Evolutionary conservation across 1,140 invertebrate genomes (phyloP).

Genomic region (Teleopsis dalmanni): DNA sequence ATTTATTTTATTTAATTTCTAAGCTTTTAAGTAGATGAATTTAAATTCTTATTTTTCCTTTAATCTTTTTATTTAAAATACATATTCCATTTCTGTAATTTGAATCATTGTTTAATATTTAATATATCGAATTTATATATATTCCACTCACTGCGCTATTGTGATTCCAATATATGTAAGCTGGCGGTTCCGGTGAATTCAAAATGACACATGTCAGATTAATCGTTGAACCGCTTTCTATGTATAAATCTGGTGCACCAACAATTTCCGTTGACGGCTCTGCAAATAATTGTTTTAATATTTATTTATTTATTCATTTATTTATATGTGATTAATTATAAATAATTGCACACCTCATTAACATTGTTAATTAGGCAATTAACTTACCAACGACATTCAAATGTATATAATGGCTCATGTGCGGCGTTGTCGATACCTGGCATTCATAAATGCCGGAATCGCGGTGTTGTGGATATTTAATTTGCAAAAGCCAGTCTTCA

Average conservation of each 20-base stretch:
- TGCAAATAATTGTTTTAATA: slow-evolving; percentile 48
- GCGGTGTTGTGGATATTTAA: slow-evolving; percentile 74
- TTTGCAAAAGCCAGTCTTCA: slow-evolving; percentile 82
- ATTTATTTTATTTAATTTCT: too few species aligned
- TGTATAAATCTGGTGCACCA: slow-evolving; percentile 81
- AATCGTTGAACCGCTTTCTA: slow-evolving; percentile 84
- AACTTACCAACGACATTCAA: slow-evolving; percentile 79
- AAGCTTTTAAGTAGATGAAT: too few species aligned
- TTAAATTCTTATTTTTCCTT: too few species aligned
- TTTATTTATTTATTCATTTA: neutral
- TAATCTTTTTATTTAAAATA: too few species aligned
- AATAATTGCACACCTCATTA: neutral
- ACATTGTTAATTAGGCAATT: neutral
- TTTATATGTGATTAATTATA: neutral
- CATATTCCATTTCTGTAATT: too few species aligned
- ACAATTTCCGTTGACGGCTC: slow-evolving; percentile 84
- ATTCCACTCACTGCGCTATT: slow-evolving; percentile 67
- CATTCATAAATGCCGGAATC: slow-evolving; percentile 83
- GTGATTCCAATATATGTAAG: slow-evolving; percentile 90
- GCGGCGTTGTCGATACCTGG: slow-evolving; percentile 81
- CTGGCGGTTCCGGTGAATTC: slow-evolving; percentile 82
- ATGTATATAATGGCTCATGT: slow-evolving; percentile 79
- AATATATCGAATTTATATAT: too few species aligned
- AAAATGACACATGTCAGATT: slow-evolving; percentile 86
- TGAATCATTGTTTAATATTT: too few species aligned